A percentile compares a stretch with the other conserved stretches of the same genome.
Evolutionary conservation across 2,888 invertebrate genomes (phyloP).

Genomic region (Yponomeuta sedellus): DNA sequence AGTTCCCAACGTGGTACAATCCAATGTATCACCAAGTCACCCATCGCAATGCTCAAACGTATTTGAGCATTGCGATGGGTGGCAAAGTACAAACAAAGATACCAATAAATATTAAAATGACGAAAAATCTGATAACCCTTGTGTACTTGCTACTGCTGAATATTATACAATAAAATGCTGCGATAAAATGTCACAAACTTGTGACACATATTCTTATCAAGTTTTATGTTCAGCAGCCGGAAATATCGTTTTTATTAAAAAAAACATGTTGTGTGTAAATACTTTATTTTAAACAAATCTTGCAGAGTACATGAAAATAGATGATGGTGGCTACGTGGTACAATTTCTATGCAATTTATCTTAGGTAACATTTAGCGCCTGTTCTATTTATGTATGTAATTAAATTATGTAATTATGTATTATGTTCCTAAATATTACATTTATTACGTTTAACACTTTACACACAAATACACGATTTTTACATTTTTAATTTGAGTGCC

Average conservation of each 20-base stretch:
- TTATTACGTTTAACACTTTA: not conserved
- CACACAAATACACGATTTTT: not conserved
- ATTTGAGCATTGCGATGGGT: too few relatives aligned
- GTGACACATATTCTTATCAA: too few relatives aligned
- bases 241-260: not conserved
- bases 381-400: not conserved
- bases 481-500: conserved; percentile 1
- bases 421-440: not conserved
- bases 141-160: too few relatives aligned
- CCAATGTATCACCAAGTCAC: too few relatives aligned
- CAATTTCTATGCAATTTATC: conserved; percentile 33
- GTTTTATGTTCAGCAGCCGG: too few relatives aligned
- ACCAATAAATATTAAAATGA: too few relatives aligned
- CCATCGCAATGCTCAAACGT: too few relatives aligned
- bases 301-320: conserved; percentile 20
- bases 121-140: too few relatives aligned
- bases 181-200: too few relatives aligned
- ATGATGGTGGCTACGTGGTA: conserved; percentile 47
- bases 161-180: too few relatives aligned
- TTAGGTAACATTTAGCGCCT: conserved; percentile 74
- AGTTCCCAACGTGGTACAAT: too few relatives aligned
- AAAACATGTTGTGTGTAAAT: not conserved
- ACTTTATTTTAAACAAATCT: conserved; percentile 1
- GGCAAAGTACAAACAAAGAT: too few relatives aligned
- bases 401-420: not conserved